phyloP scores from a whole-genome alignment of 1,140 invertebrate genomes.

The Drosophila leontia region DNA sequence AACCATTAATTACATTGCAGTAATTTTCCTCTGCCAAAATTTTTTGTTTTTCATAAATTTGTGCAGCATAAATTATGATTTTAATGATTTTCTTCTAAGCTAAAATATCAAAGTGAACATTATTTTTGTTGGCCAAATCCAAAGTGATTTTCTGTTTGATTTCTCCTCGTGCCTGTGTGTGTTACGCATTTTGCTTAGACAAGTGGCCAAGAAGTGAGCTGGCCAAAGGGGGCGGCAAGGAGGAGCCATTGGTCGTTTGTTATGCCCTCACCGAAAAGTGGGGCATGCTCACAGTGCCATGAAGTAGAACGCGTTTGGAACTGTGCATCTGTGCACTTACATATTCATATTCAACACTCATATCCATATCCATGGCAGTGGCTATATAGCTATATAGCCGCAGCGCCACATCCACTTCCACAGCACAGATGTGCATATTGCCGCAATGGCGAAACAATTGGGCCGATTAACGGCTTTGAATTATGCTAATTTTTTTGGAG shows the following conservation, averaged over 20 bases:
- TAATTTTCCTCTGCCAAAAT: conserved; percentile 19
- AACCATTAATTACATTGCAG: conserved; percentile 38
- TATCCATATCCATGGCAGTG: conserved; percentile 6
- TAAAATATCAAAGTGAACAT: conserved; percentile 37
- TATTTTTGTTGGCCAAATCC: conserved; percentile 1
- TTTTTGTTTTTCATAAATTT: conserved; percentile 26
- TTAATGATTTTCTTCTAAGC: conserved; percentile 19
- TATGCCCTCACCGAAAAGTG: conserved; percentile 51
- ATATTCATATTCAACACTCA: conserved; percentile 29
- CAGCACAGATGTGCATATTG: conserved; percentile 26
- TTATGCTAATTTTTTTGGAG: conserved; percentile 41
- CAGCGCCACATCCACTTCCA: conserved; percentile 4
- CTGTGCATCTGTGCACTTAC: conserved; percentile 35
- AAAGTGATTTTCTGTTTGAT: conserved; percentile 37
- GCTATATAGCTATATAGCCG: background rate
- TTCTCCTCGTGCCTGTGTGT: conserved; percentile 28
- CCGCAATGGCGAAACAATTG: conserved; percentile 31
- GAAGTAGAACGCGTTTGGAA: conserved; percentile 52
- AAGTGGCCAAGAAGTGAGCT: conserved; percentile 36
- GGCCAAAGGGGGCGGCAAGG: background rate
- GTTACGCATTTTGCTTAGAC: conserved; percentile 43
- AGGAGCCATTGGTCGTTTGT: conserved; percentile 44
- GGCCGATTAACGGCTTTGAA: conserved; percentile 44
- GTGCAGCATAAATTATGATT: conserved; percentile 17
- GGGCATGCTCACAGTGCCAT: conserved; percentile 52